A percentile compares a stretch with the other conserved stretches of the same genome.
phyloP scores from a whole-genome alignment of 2,797 vertebrate genomes.

The Lates japonicus region DNA sequence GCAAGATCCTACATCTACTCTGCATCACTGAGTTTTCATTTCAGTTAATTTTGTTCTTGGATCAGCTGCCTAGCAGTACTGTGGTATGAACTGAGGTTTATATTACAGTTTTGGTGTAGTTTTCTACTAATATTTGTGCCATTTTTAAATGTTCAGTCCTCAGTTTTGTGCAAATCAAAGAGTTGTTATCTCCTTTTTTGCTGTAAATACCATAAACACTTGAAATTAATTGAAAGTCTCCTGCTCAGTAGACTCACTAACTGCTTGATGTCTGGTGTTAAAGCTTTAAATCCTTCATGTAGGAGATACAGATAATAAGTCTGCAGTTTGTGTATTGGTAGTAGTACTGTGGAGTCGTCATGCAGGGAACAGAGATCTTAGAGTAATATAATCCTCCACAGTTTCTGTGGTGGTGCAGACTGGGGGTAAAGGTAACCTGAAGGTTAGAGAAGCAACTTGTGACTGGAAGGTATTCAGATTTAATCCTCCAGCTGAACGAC shows the following conservation, averaged over 20 bases:
- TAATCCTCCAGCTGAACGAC: constrained; percentile 42
- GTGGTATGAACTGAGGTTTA: not conserved
- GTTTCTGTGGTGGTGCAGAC: constrained; percentile 21
- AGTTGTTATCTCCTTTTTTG: not conserved
- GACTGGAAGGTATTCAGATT: constrained; percentile 51
- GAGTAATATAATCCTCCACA: constrained; percentile 31
- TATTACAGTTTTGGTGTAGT: not conserved
- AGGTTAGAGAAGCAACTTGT: constrained; percentile 59
- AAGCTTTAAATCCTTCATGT: constrained; percentile 8
- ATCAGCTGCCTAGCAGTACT: not conserved
- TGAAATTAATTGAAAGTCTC: not conserved
- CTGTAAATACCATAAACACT: not conserved
- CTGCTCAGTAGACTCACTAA: not conserved
- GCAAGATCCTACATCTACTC: not conserved
- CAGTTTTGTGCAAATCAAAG: not conserved
- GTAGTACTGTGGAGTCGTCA: constrained; percentile 13
- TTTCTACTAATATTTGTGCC: not conserved
- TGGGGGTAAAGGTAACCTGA: constrained; percentile 40
- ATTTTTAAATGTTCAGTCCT: not conserved
- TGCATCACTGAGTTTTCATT: constrained; percentile 15
- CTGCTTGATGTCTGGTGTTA: constrained; percentile 9
- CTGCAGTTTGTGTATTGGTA: not conserved
- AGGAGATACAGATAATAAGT: not conserved
- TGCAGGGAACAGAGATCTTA: constrained; percentile 37
- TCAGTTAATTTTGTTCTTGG: not conserved